phyloP scores from a whole-genome alignment of 2,113 vertebrate genomes.

The Ictidomys tridecemlineatus region DNA sequence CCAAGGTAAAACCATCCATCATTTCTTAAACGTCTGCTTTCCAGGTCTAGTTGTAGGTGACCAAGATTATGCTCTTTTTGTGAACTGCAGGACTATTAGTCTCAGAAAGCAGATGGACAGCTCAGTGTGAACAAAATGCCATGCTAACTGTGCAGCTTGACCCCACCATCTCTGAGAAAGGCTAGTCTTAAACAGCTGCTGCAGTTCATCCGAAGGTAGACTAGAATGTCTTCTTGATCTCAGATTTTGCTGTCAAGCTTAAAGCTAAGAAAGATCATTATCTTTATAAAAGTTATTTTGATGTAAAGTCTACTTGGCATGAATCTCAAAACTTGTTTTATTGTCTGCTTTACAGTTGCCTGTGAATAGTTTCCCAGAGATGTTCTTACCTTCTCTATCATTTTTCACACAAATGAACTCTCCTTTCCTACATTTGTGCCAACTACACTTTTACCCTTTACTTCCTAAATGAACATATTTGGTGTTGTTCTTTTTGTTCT shows the following conservation, averaged over 20 bases:
- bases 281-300: slow-evolving; percentile 15
- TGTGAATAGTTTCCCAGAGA: background rate
- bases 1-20: background rate
- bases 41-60: background rate
- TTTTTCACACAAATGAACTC: slow-evolving; percentile 14
- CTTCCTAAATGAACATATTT: slow-evolving; percentile 35
- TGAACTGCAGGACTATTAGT: background rate
- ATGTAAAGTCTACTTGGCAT: background rate
- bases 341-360: background rate
- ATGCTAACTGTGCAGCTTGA: background rate
- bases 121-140: slow-evolving; percentile 64
- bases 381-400: background rate
- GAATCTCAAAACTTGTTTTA: slow-evolving; percentile 37
- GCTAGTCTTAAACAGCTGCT: slow-evolving; percentile 26
- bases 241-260: background rate
- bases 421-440: slow-evolving; percentile 7
- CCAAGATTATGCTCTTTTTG: background rate
- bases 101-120: slow-evolving; percentile 61
- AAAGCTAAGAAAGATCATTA: background rate
- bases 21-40: background rate
- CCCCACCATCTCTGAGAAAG: slow-evolving; percentile 6
- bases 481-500: background rate
- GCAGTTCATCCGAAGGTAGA: background rate
- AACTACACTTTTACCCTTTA: background rate
- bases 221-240: background rate